Evolutionary conservation across 1,140 invertebrate species (phyloP).

Genomic region (Procambarus virginalis): DNA sequence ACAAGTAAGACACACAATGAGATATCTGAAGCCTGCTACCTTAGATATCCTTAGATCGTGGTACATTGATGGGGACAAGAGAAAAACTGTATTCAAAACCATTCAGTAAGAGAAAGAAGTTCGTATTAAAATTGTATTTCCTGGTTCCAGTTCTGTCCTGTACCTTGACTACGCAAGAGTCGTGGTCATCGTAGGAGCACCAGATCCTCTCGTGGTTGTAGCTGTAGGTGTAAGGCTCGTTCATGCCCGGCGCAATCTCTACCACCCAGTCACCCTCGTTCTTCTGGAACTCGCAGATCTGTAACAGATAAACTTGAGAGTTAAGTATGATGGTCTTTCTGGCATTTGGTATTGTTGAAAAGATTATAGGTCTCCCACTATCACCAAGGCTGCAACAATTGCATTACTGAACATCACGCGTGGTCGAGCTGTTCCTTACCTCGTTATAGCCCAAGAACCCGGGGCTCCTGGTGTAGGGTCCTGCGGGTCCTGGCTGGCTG

Average conservation of each 20-base stretch:
- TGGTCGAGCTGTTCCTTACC: conserved; percentile 73
- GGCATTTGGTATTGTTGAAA: not conserved
- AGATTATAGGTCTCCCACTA: not conserved
- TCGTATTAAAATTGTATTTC: not conserved
- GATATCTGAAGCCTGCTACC: not conserved
- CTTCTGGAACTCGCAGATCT: conserved; percentile 66
- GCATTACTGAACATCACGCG: too few relatives aligned
- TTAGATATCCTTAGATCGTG: not conserved
- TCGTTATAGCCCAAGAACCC: conserved; percentile 91
- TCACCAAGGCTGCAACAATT: not conserved
- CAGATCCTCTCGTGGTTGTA: conserved; percentile 42
- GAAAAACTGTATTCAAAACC: too few relatives aligned
- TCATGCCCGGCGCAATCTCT: conserved; percentile 33
- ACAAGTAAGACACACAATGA: not conserved
- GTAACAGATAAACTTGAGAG: not conserved
- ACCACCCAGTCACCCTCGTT: conserved; percentile 61
- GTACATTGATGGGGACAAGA: not conserved
- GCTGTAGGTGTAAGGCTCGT: conserved; percentile 58
- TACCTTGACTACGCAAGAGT: conserved; percentile 63
- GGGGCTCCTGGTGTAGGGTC: conserved; percentile 84
- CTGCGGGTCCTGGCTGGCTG: conserved; percentile 79
- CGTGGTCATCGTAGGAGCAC: conserved; percentile 70
- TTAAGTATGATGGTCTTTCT: not conserved
- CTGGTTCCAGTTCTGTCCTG: too few relatives aligned
- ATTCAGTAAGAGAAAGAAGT: too few relatives aligned